Conservation (phyloP, 2,797 vertebrate genomes). For the Champsocephalus gunnari region DNA sequence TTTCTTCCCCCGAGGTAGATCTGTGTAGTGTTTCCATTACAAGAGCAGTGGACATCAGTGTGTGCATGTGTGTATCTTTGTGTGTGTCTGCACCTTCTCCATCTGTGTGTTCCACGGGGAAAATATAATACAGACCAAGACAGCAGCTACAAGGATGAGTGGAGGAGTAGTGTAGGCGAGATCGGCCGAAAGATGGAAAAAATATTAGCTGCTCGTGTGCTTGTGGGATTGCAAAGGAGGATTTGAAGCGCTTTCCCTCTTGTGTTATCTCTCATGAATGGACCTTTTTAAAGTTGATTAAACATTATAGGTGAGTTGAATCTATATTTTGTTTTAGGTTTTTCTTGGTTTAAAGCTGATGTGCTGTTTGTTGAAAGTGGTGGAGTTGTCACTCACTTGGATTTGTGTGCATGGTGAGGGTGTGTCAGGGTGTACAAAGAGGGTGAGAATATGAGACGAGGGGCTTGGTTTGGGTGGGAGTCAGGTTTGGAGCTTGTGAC, state of each 20-base stretch:
- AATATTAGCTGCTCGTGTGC: conserved; percentile 63
- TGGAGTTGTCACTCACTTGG: conserved; percentile 46
- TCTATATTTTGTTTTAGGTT: conserved; percentile 22
- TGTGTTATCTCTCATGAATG: conserved; percentile 61
- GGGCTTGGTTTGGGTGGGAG: conserved; percentile 34
- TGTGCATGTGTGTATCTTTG: conserved; percentile 24
- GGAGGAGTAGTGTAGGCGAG: conserved; percentile 75
- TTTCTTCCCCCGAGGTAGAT: conserved; percentile 61
- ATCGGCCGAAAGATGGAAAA: conserved; percentile 73
- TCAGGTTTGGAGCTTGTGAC: conserved; percentile 40
- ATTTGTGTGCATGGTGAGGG: conserved; percentile 19
- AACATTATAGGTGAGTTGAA: conserved; percentile 43
- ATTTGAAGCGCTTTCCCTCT: conserved; percentile 56
- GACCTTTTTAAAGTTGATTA: conserved; percentile 53
- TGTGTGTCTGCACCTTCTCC: conserved; percentile 55
- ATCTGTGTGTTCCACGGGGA: conserved; percentile 69
- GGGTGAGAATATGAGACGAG: conserved; percentile 43
- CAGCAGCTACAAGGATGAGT: conserved; percentile 72
- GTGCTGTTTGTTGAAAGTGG: conserved; percentile 62
- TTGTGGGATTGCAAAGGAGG: conserved; percentile 55
- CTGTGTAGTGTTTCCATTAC: conserved; percentile 64
- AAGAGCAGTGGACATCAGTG: conserved; percentile 51
- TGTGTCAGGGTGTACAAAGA: conserved; percentile 37
- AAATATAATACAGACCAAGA: conserved; percentile 70
- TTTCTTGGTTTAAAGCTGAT: conserved; percentile 15